A percentile compares a stretch with the other conserved stretches of the same genome.
These are phyloP conservation scores for Danio albolineatus DNA, from an alignment of 2,797 vertebrate species.

Conservation along the genomic window DNA sequence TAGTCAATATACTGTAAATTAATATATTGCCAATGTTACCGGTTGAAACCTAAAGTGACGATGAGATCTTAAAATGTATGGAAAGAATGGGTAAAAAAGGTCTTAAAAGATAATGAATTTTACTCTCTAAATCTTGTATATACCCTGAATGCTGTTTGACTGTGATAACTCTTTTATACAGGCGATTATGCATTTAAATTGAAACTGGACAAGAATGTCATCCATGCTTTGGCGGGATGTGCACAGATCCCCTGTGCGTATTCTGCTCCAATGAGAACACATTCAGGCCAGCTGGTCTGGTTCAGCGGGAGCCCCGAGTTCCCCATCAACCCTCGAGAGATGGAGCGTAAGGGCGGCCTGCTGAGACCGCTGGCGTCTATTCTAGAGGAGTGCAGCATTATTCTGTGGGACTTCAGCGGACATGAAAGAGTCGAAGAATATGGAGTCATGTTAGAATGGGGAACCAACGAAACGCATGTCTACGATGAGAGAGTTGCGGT, in stretches of 20 bases:
- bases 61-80: too few relatives aligned
- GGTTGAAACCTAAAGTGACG: too few relatives aligned
- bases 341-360: neutral
- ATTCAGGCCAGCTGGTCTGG: neutral
- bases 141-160: neutral
- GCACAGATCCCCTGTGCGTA: slow-evolving; percentile 7
- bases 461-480: slow-evolving; percentile 3
- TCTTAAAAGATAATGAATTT: too few relatives aligned
- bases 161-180: neutral
- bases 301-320: slow-evolving; percentile 2
- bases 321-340: neutral
- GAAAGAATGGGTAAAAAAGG: too few relatives aligned
- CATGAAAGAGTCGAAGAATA: neutral
- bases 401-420: neutral
- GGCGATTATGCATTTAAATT: neutral
- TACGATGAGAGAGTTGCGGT: neutral
- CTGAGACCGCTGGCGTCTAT: neutral
- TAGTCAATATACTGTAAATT: too few relatives aligned
- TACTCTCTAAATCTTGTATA: too few relatives aligned
- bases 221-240: slow-evolving; percentile 2
- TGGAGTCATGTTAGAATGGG: neutral
- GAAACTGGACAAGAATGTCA: neutral
- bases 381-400: neutral
- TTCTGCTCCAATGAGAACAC: neutral
- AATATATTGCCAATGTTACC: too few relatives aligned